Base-by-base conservation (phyloP, 2,888 invertebrate species). In the Ochropleura leucogaster region DNA sequence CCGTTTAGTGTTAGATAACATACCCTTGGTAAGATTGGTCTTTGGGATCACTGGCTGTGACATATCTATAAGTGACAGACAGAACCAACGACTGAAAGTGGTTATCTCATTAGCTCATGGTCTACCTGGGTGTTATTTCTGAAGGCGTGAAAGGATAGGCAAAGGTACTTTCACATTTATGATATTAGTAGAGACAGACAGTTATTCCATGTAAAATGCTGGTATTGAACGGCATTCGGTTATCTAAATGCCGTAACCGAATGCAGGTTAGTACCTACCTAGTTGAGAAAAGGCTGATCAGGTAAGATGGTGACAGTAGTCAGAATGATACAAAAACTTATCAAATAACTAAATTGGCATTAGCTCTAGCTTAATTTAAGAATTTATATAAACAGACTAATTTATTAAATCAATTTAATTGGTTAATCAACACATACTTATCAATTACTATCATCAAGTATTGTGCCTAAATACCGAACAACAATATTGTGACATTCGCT, bases 401-500 rank as follows among this genome's bases (percentile, higher is more conserved):
- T 30, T 30, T 30, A 30, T 30, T 30, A 2, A 1, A 30, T 30
- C 30, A 30, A 30, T 7, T 8, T 7, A 7, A 10, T 16, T 16
- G 16, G 7, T 57, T 3, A 30, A 57, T 57, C 7, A 57, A 30
- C 14, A 30, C 57, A 57, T 9, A 9, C 3, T 3, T 57, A 16
- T n/a, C 1, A 55, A 62, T 30, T 12, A 46, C 46, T 44, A 12
- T 16, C 55, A 30, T 16, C 42, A 47, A 62, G 9, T 51, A 40
- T 7, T 46, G 16, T 14, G 12, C 40, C 46, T n/a, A 20, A 14
- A 49, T 20, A 42, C 42, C 20, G 4, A 0, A 46, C 46, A 64
- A 46, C 10, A 63, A 57, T 55, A 57, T 30, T 47, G 12, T 68
- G 46, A 47, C 63, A 53, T 55, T 59, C 75, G 47, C 59, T 14